phyloP scores from a whole-genome alignment of 2,888 invertebrate genomes.

The Tipula lateralis region DNA sequence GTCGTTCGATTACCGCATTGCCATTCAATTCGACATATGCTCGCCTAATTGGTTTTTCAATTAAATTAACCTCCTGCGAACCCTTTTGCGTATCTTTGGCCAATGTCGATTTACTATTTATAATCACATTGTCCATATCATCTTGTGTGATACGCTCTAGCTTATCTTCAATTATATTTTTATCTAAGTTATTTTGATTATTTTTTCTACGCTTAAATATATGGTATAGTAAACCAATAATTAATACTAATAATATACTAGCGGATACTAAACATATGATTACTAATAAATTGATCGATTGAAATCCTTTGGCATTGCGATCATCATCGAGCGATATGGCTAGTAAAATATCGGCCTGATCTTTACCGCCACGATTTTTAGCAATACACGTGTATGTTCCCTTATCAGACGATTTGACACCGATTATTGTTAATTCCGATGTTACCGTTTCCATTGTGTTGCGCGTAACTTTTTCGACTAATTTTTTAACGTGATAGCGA shows the following conservation, averaged over 20 bases:
- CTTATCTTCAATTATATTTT: not conserved
- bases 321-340: constrained; percentile 42
- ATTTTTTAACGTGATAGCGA: constrained; percentile 42
- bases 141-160: not conserved
- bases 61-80: constrained; percentile 13
- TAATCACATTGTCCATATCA: not conserved
- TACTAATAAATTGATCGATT: constrained; percentile 19
- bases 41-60: constrained; percentile 15
- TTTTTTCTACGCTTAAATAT: constrained; percentile 5
- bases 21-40: constrained; percentile 27
- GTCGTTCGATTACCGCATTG: constrained; percentile 28
- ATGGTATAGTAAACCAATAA: not conserved
- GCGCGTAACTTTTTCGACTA: constrained; percentile 42
- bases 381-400: constrained; percentile 76
- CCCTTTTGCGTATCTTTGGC: not conserved
- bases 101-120: not conserved
- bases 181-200: not conserved
- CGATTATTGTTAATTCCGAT: constrained; percentile 60
- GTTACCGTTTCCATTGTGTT: constrained; percentile 45
- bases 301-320: constrained; percentile 19
- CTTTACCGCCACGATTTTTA: constrained; percentile 74
- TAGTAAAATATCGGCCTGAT: constrained; percentile 69
- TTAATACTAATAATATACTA: constrained; percentile 28
- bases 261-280: not conserved
- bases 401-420: constrained; percentile 59